Conservation (phyloP, 1,140 invertebrate genomes). For the Drosophila yakuba region DNA sequence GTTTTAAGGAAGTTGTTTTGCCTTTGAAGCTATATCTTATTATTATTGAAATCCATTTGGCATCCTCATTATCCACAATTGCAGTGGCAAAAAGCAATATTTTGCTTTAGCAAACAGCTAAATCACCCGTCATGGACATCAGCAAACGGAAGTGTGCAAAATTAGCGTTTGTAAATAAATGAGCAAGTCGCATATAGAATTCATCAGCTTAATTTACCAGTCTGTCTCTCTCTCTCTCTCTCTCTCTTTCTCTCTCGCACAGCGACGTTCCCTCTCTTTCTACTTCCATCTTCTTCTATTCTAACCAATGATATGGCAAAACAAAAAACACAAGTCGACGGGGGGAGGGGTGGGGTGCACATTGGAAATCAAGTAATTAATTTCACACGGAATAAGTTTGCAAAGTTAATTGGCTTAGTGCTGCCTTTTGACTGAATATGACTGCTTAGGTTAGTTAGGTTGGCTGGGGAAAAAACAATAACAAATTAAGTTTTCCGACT, state of each 20-base stretch:
- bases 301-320: conserved; percentile 3
- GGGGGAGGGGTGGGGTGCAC: not conserved
- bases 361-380: conserved; percentile 72
- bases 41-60: no score
- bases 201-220: conserved; percentile 54
- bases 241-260: not conserved
- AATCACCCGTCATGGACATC: conserved; percentile 23
- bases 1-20: no score
- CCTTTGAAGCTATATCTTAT: no score
- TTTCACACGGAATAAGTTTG: conserved; percentile 79
- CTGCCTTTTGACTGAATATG: conserved; percentile 64
- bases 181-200: conserved; percentile 48
- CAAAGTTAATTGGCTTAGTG: conserved; percentile 74
- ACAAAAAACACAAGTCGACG: not conserved
- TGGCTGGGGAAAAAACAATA: conserved; percentile 4
- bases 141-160: conserved; percentile 58
- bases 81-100: not conserved
- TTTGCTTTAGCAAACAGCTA: not conserved
- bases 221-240: not conserved
- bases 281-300: not conserved
- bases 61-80: no score
- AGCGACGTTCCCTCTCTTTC: not conserved
- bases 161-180: conserved; percentile 55
- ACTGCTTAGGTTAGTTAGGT: not conserved
- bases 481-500: not conserved